Evolutionary conservation across 2,113 vertebrate species (phyloP).

Genomic region (Nycticorax nycticorax): DNA sequence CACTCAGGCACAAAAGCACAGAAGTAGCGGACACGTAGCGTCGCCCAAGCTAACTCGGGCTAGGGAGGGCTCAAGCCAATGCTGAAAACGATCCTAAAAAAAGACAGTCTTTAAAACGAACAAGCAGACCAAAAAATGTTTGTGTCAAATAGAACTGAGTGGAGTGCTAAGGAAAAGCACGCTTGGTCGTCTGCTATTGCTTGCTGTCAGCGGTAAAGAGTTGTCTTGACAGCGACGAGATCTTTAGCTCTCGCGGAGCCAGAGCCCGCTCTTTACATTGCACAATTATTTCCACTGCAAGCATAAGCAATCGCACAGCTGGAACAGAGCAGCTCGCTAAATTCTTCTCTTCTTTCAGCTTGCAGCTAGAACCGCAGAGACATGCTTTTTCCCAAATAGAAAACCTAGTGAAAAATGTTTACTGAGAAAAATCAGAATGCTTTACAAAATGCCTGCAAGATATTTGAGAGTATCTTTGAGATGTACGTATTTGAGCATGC

Average conservation of each 20-base stretch:
- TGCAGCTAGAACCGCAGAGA: neutral
- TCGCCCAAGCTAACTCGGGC: neutral
- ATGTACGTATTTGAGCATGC: neutral
- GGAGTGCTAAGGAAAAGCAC: neutral
- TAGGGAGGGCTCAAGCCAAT: neutral
- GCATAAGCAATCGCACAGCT: neutral
- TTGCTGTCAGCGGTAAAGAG: neutral
- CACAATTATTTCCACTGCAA: neutral
- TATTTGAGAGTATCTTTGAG: neutral
- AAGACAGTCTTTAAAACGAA: neutral
- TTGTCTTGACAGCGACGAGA: neutral
- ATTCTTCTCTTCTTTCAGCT: neutral
- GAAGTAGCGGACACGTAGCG: neutral
- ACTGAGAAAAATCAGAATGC: neutral
- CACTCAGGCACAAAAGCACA: neutral
- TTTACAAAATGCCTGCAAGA: neutral
- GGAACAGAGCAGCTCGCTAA: neutral
- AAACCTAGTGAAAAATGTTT: neutral
- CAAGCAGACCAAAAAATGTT: neutral
- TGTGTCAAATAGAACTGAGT: neutral
- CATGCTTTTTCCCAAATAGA: neutral
- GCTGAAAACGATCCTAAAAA: neutral
- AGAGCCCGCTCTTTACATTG: neutral
- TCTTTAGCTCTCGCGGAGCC: neutral
- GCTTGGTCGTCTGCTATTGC: neutral